These are phyloP conservation scores for Dinothrombium tinctorium DNA, from an alignment of 1,140 invertebrate genomes.

Conservation along the genomic window DNA sequence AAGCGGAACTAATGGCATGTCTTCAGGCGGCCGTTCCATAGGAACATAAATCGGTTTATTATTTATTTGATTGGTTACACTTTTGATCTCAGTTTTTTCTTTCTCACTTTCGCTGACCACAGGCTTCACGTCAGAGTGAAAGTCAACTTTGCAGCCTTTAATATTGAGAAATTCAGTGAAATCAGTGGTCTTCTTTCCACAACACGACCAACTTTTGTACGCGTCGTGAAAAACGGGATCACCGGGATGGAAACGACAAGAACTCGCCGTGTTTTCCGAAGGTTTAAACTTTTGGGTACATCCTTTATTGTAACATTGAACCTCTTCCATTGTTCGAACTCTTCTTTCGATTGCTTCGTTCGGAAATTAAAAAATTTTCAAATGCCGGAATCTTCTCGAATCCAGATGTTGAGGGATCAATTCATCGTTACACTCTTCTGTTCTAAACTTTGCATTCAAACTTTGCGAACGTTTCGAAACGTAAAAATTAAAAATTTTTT, in stretches of 20 bases:
- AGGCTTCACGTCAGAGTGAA: conserved; percentile 67
- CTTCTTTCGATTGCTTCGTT: no score
- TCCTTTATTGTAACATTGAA: conserved; percentile 8
- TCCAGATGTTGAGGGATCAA: no score
- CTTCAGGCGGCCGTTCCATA: conserved; percentile 32
- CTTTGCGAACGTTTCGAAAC: no score
- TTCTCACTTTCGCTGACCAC: conserved; percentile 42
- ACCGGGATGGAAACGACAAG: conserved; percentile 74
- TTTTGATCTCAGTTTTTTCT: conserved; percentile 27
- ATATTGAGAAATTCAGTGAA: conserved; percentile 90
- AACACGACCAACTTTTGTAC: conserved; percentile 98
- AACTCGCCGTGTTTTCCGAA: conserved; percentile 30
- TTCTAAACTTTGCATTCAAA: no score
- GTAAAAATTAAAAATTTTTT: no score
- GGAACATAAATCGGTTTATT: conserved; percentile 27
- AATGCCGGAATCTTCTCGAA: no score
- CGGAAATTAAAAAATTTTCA: no score
- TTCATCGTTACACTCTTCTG: no score
- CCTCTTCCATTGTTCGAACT: no score
- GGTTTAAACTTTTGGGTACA: conserved; percentile 5
- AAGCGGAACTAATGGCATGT: conserved; percentile 20
- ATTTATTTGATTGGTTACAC: conserved; percentile 21
- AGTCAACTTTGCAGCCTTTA: conserved; percentile 33
- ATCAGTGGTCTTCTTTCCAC: conserved; percentile 84
- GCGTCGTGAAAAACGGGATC: conserved; percentile 89